Base-by-base conservation (phyloP, 2,113 vertebrate genomes). In the Clarias batrachus region DNA sequence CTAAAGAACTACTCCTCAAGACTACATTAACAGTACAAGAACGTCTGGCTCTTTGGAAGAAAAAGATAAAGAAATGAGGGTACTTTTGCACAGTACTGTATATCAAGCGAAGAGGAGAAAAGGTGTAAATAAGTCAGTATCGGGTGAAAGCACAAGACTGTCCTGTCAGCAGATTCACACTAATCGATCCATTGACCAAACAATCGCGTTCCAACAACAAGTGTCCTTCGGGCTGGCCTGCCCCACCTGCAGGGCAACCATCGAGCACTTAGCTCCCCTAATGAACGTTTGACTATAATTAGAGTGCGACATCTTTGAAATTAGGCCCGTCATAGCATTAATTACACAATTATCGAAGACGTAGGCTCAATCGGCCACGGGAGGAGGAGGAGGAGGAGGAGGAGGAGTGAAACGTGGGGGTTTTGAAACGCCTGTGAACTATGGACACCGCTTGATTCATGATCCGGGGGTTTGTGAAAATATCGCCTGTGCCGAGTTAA, bases 311-410 rank as follows among this genome's bases (percentile, higher is more conserved):
- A 93, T 94, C 92, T 94, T 92, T 92, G 91, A 93, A 95, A 95
- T 95, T 90, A 93, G 93, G 89, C 93, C 93, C 93, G 93, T 93
- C 94, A 93, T 86, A 88, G 92, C 93, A 93, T 93, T 95, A 94
- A 95, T 94, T 94, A 94, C 95, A 94, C 94, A 94, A 95, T 95
- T 94, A 95, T 92, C 92, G 92, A 91, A 94, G 93, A 93, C 89
- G 92, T 93, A 92, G 93, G 92, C 91, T 91, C 87, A 57, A 81
- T 81, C 52, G 25, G 65, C 54, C 33, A 62, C 19, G 27, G 60
- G 78, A 66, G 37, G 60, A 62, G 12, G 86, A 52, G 84, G 9
- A 89, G 86, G 60, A 84, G 60, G 25, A 11, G 76, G 66, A 59
- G 87, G 65, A 30, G 78, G 84, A 54, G 60, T 37, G n/a, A 65